phyloP scores from a whole-genome alignment of 2,888 invertebrate species.

The Pristionchus fissidentatus region DNA sequence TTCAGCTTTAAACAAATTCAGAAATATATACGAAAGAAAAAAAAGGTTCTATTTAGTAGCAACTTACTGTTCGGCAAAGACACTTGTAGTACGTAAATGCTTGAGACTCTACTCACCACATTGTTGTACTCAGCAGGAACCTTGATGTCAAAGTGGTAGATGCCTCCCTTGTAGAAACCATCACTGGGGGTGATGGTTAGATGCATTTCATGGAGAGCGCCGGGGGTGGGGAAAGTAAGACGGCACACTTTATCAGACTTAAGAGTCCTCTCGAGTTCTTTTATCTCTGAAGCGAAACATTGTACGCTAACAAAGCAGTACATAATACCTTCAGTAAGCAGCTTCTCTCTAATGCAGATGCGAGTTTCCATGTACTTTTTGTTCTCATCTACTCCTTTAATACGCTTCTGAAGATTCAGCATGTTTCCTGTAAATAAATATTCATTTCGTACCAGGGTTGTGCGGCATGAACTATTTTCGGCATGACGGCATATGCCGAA shows the following conservation, averaged over 20 bases:
- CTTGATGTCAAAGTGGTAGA: conserved; percentile 87
- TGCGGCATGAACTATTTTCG: no score
- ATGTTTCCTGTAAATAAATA: conserved; percentile 55
- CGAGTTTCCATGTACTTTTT: conserved; percentile 68
- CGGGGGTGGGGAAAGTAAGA: conserved; percentile 86
- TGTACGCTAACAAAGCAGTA: background rate
- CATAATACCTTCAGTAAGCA: conserved; percentile 61
- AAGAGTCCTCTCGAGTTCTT: conserved; percentile 84
- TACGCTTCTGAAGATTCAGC: conserved; percentile 73
- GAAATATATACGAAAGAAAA: no score
- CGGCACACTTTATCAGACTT: conserved; percentile 86
- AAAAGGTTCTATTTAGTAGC: no score
- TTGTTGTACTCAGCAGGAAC: conserved; percentile 96
- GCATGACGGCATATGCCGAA: no score
- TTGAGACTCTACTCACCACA: conserved; percentile 83
- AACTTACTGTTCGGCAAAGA: no score
- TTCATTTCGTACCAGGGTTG: no score
- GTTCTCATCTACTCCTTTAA: conserved; percentile 72
- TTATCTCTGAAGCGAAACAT: conserved; percentile 79
- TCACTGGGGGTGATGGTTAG: conserved; percentile 84
- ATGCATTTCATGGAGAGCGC: conserved; percentile 86
- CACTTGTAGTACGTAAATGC: background rate
- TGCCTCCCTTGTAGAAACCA: conserved; percentile 91
- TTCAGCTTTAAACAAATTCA: no score
- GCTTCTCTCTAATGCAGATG: conserved; percentile 70